phyloP scores from a whole-genome alignment of 1,140 invertebrate genomes.

The Danaus melanippus region DNA sequence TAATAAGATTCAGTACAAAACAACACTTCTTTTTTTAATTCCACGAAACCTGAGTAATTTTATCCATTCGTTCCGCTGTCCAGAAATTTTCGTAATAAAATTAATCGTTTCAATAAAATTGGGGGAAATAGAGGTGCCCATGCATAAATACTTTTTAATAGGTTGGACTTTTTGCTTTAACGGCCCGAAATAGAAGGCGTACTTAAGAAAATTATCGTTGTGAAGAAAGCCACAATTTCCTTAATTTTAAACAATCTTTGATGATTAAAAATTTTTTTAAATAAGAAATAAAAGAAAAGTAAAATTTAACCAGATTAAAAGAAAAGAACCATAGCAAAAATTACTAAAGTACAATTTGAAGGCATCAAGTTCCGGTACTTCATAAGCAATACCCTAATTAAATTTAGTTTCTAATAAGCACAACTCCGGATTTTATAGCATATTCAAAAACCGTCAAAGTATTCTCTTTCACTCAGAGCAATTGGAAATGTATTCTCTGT shows the following conservation, averaged over 20 bases:
- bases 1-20: slow-evolving; percentile 55
- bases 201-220: too few species aligned
- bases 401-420: slow-evolving; percentile 57
- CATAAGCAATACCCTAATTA: slow-evolving; percentile 30
- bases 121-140: slow-evolving; percentile 49
- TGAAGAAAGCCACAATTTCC: too few species aligned
- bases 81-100: slow-evolving; percentile 71
- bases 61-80: slow-evolving; percentile 66
- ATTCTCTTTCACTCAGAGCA: slow-evolving; percentile 32
- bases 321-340: not conserved
- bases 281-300: slow-evolving; percentile 3
- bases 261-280: slow-evolving; percentile 5
- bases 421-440: slow-evolving; percentile 47
- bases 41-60: not conserved
- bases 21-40: slow-evolving; percentile 22
- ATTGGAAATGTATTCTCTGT: slow-evolving; percentile 58
- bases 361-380: slow-evolving; percentile 10
- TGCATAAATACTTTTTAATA: slow-evolving; percentile 66
- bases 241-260: not conserved
- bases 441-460: slow-evolving; percentile 51
- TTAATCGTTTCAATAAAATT: slow-evolving; percentile 70
- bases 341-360: not conserved
- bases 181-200: too few species aligned
- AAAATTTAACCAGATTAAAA: too few species aligned
- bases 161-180: slow-evolving; percentile 49